Evolutionary conservation across 2,797 vertebrate species (phyloP), one percentile per base, ranked within the genome.

Genomic region (Oryzias dopingdopingensis): DNA sequence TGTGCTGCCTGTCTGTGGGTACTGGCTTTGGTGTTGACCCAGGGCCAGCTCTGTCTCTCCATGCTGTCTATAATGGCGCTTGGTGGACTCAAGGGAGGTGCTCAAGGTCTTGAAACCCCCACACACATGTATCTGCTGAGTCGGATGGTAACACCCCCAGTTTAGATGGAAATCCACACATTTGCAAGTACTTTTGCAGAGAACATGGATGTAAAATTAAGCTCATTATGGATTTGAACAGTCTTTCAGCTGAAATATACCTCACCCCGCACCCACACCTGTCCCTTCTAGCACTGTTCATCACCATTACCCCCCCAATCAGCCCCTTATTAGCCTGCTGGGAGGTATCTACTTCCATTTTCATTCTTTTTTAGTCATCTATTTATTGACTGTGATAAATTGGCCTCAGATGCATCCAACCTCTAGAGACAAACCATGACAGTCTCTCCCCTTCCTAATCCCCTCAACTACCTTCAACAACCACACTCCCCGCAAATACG

Each of bases 11-110:
- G 80, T 86, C 84, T 86, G 70, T 67, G 75, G 84, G 75, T 90
- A 89, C 89, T 75, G 87, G 85, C 84, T 86, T 86, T 88, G 83
- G 83, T 82, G 84, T 82, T 90, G 89, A 90, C 89, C 89, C 78
- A 53, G 70, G 85, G 80, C 74, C 86, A 86, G 62, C 54, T 49
- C 80, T 67, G 73, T 72, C 73, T 82, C 72, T 67, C 59, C 46
- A 42, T 69, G 70, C 77, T 72, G 74, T 79, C 83, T 69, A 23
- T 87, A 86, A 85, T 86, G 86, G 86, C 86, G 83, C 66, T 73
- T 45, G 15, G 55, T 47, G 52, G 78, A 65, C 83, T 82, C 80
- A 42, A 54, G 84, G 83, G 85, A 86, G 55, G 73, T 66, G 54
- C 41, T 66, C n/a, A 54, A 74, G 70, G 76, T 82, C 79, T 60